Evolutionary conservation across 92 coral and sea anemone species (phyloP).

Genomic region (Zoanthus sansibaricus): DNA sequence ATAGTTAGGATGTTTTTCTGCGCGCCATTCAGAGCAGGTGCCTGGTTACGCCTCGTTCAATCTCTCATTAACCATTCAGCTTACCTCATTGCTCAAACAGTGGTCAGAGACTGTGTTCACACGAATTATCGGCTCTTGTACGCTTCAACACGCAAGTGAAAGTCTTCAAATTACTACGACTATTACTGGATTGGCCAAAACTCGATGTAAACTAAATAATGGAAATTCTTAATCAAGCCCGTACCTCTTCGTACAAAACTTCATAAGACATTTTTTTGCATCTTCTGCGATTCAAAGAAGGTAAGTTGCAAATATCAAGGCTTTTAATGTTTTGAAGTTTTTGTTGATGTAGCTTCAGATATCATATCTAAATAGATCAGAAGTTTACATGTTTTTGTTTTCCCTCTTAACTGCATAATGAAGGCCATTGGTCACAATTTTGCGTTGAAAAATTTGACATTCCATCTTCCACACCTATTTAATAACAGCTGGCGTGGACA

Average conservation of each 20-base stretch:
- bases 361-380: no score
- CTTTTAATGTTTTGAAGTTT: no score
- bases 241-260: not conserved
- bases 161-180: conserved; percentile 15
- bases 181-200: conserved; percentile 14
- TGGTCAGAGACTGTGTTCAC: not conserved
- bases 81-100: conserved; percentile 45
- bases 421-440: not conserved
- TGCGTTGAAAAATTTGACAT: not conserved
- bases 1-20: not conserved
- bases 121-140: not conserved
- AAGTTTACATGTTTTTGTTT: no score
- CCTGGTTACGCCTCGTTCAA: not conserved
- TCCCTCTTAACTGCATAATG: no score
- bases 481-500: no score
- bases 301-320: no score
- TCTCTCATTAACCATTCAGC: conserved; percentile 31
- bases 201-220: conserved; percentile 14
- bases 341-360: no score
- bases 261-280: not conserved
- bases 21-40: conserved; percentile 12
- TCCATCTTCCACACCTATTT: no score
- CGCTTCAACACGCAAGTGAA: conserved; percentile 12
- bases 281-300: not conserved
- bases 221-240: not conserved